Percentiles rank a stretch among this genome's conserved stretches.
Conservation (phyloP, 2,888 invertebrate species). For the Cheilosia urbana region DNA sequence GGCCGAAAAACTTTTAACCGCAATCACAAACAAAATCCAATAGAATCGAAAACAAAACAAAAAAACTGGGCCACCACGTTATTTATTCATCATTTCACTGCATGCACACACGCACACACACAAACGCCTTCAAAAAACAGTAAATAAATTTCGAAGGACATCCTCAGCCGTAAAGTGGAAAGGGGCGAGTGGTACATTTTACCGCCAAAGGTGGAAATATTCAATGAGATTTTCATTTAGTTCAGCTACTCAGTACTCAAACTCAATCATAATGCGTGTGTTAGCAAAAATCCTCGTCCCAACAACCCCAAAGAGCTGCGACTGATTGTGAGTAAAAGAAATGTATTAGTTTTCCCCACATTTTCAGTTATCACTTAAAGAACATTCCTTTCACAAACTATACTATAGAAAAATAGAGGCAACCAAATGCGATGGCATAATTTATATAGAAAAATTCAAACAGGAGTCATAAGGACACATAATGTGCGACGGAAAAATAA, state of each 20-base stretch:
- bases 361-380: not conserved
- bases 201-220: conserved; percentile 18
- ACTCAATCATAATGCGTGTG: conserved; percentile 66
- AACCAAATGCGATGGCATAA: conserved; percentile 36
- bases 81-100: conserved; percentile 45
- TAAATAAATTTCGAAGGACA: conserved; percentile 24
- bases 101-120: not conserved
- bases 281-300: conserved; percentile 19
- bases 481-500: conserved; percentile 20
- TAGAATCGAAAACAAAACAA: conserved; percentile 53
- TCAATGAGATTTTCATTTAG: conserved; percentile 69
- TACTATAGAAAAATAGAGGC: not conserved
- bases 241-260: conserved; percentile 52
- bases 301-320: conserved; percentile 2
- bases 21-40: conserved; percentile 22
- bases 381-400: not conserved
- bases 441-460: conserved; percentile 45
- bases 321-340: conserved; percentile 25
- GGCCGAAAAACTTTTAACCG: conserved; percentile 28
- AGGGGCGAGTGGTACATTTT: not conserved
- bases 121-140: not conserved
- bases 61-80: conserved; percentile 44
- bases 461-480: conserved; percentile 53
- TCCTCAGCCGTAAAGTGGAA: not conserved
- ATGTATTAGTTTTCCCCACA: conserved; percentile 55